phyloP scores from a whole-genome alignment of 1,140 invertebrate species.

The Brachionus plicatilis region DNA sequence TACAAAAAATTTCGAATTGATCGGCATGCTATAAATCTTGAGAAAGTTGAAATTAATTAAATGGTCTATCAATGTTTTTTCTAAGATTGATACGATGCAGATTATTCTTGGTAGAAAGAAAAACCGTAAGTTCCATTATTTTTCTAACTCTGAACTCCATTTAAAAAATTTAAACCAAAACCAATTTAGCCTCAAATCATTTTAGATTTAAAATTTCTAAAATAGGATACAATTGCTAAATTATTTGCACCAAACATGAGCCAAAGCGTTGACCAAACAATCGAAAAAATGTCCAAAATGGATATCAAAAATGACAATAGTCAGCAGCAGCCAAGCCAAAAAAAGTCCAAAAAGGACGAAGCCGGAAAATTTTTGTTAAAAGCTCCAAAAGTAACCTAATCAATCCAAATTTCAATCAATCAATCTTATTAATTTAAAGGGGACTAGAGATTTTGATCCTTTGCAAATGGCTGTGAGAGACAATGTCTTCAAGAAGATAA shows the following conservation, averaged over 20 bases:
- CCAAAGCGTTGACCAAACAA: not conserved
- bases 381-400: constrained; percentile 11
- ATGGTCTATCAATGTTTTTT: not conserved
- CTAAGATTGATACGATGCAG: not conserved
- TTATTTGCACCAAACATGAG: not conserved
- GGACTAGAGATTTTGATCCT: constrained; percentile 88
- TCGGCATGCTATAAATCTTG: not conserved
- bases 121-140: not conserved
- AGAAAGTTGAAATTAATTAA: not conserved
- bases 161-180: not conserved
- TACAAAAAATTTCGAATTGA: not conserved
- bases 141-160: not conserved
- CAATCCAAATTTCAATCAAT: not conserved
- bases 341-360: constrained; percentile 30
- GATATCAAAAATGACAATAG: not conserved
- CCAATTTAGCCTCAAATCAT: not conserved
- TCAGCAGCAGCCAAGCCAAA: not conserved
- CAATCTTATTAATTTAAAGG: constrained; percentile 58
- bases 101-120: not conserved
- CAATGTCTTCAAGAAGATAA: constrained; percentile 79
- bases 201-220: not conserved
- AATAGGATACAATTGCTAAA: not conserved
- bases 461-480: constrained; percentile 87
- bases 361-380: not conserved
- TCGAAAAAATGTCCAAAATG: not conserved